Evolutionary conservation across 2,113 vertebrate species (phyloP).

Genomic region (Haplotaxodon microlepis): DNA sequence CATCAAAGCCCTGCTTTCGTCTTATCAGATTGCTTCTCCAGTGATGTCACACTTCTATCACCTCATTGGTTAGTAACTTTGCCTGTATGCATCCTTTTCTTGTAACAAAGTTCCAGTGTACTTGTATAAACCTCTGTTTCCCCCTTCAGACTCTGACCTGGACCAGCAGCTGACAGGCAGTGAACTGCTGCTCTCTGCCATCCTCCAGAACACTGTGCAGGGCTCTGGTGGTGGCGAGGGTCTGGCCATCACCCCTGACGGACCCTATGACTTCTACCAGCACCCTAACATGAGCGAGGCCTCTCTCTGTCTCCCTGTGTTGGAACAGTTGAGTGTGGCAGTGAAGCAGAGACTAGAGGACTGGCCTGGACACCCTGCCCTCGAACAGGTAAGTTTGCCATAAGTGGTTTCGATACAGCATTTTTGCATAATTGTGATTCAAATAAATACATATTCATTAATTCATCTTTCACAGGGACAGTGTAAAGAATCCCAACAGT

Average conservation of each 20-base stretch:
- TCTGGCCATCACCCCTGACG: slow-evolving; percentile 72
- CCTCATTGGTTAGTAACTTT: slow-evolving; percentile 78
- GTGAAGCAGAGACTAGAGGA: slow-evolving; percentile 79
- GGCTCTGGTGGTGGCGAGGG: slow-evolving; percentile 61
- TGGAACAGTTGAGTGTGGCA: slow-evolving; percentile 75
- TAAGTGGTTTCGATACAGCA: background rate
- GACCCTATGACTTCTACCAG: slow-evolving; percentile 92
- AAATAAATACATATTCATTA: background rate
- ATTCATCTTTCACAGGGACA: background rate
- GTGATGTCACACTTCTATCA: slow-evolving; percentile 84
- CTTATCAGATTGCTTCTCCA: slow-evolving; percentile 87
- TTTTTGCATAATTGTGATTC: background rate
- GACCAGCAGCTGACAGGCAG: slow-evolving; percentile 80
- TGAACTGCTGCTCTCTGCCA: slow-evolving; percentile 80
- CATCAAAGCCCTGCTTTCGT: slow-evolving; percentile 80
- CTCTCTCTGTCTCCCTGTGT: slow-evolving; percentile 78
- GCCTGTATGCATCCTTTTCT: background rate
- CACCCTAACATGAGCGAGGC: slow-evolving; percentile 87
- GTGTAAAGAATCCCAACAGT: background rate
- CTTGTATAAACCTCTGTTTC: background rate
- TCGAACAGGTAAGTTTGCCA: slow-evolving; percentile 78
- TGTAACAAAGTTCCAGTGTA: background rate
- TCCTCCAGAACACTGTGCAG: slow-evolving; percentile 84
- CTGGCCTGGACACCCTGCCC: slow-evolving; percentile 92
- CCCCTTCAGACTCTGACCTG: slow-evolving; percentile 77